Evolutionary conservation across 2,113 vertebrate genomes (phyloP).

Genomic region (Gasterosteus nipponicus): DNA sequence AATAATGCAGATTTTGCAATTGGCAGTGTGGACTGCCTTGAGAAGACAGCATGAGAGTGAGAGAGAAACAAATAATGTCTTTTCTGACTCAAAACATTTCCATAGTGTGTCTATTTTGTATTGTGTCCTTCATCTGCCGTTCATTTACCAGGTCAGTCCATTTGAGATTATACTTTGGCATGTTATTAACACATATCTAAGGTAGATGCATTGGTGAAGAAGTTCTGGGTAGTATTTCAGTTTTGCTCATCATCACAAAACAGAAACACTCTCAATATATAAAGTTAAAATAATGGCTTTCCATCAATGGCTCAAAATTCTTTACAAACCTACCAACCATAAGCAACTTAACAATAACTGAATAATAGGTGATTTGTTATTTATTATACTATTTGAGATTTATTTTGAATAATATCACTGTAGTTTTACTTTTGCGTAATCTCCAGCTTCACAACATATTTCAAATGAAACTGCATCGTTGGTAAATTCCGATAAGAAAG

Average conservation of each 20-base stretch:
- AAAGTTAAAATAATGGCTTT: conserved; percentile 17
- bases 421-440: no score
- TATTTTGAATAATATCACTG: no score
- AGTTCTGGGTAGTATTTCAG: conserved; percentile 12
- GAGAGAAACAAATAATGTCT: conserved; percentile 30
- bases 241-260: conserved; percentile 10
- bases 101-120: conserved; percentile 23
- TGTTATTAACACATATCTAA: conserved; percentile 22
- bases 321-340: neutral
- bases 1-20: conserved; percentile 45
- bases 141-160: conserved; percentile 64
- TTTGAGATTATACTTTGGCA: conserved; percentile 51
- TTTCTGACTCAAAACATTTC: conserved; percentile 42
- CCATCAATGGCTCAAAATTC: conserved; percentile 57
- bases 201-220: conserved; percentile 52
- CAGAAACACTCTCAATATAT: neutral
- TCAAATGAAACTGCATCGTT: neutral
- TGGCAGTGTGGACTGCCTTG: conserved; percentile 43
- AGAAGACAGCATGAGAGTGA: conserved; percentile 1
- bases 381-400: conserved; percentile 11
- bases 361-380: neutral
- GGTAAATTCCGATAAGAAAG: conserved; percentile 1
- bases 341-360: neutral
- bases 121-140: conserved; percentile 30
- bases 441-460: neutral